phyloP scores from a whole-genome alignment of 1,140 invertebrate genomes.

The Polypedilum pembai region DNA sequence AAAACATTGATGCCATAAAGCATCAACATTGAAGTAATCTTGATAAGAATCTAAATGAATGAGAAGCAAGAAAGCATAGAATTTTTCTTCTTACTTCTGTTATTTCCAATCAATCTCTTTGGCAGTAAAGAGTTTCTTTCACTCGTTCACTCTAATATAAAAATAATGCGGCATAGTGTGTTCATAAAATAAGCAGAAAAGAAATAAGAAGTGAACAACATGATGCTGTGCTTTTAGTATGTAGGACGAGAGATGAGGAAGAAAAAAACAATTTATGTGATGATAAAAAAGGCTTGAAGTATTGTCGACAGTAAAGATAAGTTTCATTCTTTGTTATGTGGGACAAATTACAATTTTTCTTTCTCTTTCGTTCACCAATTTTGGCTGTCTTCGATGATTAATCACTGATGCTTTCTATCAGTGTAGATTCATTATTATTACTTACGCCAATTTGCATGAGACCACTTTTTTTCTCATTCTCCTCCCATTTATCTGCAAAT shows the following conservation, averaged over 20 bases:
- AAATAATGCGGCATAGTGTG: constrained; percentile 10
- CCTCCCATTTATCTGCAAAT: background rate
- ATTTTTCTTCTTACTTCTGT: background rate
- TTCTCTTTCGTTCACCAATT: background rate
- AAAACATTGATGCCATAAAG: too few species aligned
- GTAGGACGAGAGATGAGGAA: background rate
- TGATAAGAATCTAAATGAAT: too few species aligned
- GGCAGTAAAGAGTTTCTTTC: background rate
- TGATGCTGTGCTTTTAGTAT: background rate
- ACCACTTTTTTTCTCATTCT: background rate
- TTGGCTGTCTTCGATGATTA: background rate
- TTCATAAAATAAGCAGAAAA: constrained; percentile 1
- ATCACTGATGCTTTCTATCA: background rate
- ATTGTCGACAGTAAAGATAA: constrained; percentile 17
- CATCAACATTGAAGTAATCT: too few species aligned
- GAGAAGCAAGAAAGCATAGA: too few species aligned
- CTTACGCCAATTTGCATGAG: background rate
- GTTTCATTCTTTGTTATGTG: background rate
- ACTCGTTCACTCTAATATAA: background rate
- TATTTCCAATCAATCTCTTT: constrained; percentile 11
- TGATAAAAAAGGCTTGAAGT: constrained; percentile 7
- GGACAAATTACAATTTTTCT: background rate
- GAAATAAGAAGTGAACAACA: background rate
- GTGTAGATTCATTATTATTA: background rate
- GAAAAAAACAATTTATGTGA: background rate